A percentile compares a stretch with the other conserved stretches of the same genome.
phyloP scores from a whole-genome alignment of 2,888 invertebrate genomes.

The Litoditis marina region DNA sequence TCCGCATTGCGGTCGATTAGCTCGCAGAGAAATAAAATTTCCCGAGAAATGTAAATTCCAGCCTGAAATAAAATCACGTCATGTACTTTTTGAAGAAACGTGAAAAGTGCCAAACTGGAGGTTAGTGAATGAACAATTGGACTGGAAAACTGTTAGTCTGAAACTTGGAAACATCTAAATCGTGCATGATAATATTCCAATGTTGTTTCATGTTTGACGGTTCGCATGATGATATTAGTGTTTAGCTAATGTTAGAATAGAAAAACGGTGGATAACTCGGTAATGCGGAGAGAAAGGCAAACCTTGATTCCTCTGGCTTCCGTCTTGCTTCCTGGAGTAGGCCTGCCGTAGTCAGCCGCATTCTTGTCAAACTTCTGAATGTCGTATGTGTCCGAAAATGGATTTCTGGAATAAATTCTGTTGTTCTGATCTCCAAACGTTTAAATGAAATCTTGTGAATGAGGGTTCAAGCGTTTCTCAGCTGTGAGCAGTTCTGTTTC shows the following conservation, averaged over 20 bases:
- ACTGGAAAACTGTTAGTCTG: too few species aligned
- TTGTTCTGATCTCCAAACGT: not conserved
- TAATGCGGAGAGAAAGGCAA: too few species aligned
- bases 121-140: too few species aligned
- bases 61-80: too few species aligned
- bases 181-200: too few species aligned
- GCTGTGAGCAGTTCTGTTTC: too few species aligned
- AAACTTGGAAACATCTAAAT: too few species aligned
- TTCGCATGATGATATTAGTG: not conserved
- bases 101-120: too few species aligned
- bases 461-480: too few species aligned
- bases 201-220: not conserved
- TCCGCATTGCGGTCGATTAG: slow-evolving; percentile 73
- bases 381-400: slow-evolving; percentile 67
- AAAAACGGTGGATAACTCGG: too few species aligned
- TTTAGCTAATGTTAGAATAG: too few species aligned
- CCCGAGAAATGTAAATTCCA: slow-evolving; percentile 70
- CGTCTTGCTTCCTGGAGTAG: slow-evolving; percentile 55
- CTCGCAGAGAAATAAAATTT: slow-evolving; percentile 86
- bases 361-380: slow-evolving; percentile 50
- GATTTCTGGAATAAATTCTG: slow-evolving; percentile 70
- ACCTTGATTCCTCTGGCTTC: slow-evolving; percentile 52
- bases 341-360: slow-evolving; percentile 52
- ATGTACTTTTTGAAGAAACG: too few species aligned
- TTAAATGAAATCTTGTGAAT: not conserved